Conservation (phyloP, 2,113 vertebrate genomes). For the Litocranius walleri region DNA sequence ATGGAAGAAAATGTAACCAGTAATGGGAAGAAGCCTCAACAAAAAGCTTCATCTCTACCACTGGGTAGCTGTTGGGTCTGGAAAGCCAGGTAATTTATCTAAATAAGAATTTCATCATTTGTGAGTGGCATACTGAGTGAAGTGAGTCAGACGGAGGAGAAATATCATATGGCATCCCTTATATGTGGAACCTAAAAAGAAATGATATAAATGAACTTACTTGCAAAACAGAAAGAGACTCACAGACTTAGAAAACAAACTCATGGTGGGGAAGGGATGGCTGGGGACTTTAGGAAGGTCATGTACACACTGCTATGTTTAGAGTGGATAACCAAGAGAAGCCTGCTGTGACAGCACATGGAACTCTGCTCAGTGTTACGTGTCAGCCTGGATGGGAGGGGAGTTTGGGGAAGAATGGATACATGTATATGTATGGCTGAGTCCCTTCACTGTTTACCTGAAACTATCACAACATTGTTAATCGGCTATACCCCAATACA, state of each 20-base stretch:
- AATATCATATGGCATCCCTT: background rate
- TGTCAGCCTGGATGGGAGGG: background rate
- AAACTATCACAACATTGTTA: background rate
- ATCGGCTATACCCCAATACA: background rate
- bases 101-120: background rate
- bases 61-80: background rate
- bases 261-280: background rate
- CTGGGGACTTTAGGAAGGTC: background rate
- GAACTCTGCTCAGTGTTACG: background rate
- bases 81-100: background rate
- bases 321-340: background rate
- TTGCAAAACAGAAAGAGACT: background rate
- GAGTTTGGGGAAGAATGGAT: background rate
- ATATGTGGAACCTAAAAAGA: background rate
- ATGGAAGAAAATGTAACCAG: background rate
- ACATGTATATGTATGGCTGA: background rate
- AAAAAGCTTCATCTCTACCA: background rate
- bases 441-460: background rate
- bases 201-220: background rate
- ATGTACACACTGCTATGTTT: background rate
- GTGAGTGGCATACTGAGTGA: background rate
- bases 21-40: background rate
- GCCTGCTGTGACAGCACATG: background rate
- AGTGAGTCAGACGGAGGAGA: background rate
- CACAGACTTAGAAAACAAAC: background rate